These are phyloP conservation scores for Latrodectus geometricus DNA, from an alignment of 1,140 invertebrate genomes.

Conservation along the genomic window DNA sequence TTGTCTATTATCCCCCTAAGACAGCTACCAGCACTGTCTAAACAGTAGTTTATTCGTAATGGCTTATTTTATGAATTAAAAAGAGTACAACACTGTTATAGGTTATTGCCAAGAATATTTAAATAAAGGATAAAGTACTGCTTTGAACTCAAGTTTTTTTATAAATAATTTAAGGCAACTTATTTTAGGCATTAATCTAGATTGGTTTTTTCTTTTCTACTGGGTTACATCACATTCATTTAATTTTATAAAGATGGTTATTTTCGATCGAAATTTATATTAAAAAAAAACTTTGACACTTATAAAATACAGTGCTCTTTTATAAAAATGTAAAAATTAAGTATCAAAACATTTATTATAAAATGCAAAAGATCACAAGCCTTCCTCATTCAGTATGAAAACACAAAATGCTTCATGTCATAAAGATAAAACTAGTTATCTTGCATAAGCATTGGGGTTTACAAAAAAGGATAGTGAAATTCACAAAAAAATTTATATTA, in stretches of 20 bases:
- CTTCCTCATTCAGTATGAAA: slow-evolving; percentile 9
- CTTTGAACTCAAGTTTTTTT: background rate
- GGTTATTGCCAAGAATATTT: too few relatives aligned
- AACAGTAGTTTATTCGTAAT: too few relatives aligned
- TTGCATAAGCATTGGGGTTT: slow-evolving; percentile 57
- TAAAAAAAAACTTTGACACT: slow-evolving; percentile 34
- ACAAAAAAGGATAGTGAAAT: slow-evolving; percentile 39
- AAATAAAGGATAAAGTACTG: too few relatives aligned
- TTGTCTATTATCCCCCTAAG: background rate
- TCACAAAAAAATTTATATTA: slow-evolving; percentile 11
- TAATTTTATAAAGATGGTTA: background rate
- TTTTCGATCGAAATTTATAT: slow-evolving; percentile 22
- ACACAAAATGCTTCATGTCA: slow-evolving; percentile 57
- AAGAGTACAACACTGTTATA: too few relatives aligned
- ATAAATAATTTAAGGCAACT: background rate
- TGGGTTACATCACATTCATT: background rate
- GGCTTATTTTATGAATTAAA: too few relatives aligned
- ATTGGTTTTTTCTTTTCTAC: background rate
- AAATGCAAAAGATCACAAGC: slow-evolving; percentile 54
- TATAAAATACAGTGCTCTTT: slow-evolving; percentile 53
- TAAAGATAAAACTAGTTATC: slow-evolving; percentile 58
- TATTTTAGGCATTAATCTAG: background rate
- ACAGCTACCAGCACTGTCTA: slow-evolving; percentile 48
- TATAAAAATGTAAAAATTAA: slow-evolving; percentile 59
- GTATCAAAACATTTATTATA: slow-evolving; percentile 39